Conservation (phyloP, 2,888 invertebrate species). For the Machimus atricapillus region DNA sequence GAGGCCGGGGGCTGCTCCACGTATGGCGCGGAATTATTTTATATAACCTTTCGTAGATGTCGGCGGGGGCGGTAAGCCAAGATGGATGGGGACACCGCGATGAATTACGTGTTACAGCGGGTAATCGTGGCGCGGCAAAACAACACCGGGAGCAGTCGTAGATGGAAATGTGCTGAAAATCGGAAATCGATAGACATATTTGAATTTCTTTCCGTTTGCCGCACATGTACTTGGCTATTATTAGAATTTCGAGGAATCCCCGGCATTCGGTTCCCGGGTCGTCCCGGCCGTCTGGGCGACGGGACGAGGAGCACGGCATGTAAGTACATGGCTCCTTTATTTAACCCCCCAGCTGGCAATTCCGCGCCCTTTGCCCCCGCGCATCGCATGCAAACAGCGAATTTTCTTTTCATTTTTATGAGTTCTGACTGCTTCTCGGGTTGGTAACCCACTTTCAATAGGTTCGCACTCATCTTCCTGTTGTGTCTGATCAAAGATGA, state of each 20-base stretch:
- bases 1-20: neutral
- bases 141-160: slow-evolving; percentile 14
- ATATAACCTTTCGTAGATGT: neutral
- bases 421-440: slow-evolving; percentile 26
- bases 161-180: slow-evolving; percentile 41
- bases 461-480: slow-evolving; percentile 31
- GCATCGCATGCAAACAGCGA: slow-evolving; percentile 26
- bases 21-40: neutral
- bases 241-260: slow-evolving; percentile 17
- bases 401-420: slow-evolving; percentile 38
- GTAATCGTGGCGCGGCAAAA: slow-evolving; percentile 4
- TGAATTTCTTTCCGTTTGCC: slow-evolving; percentile 31
- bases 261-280: neutral
- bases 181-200: slow-evolving; percentile 43
- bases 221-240: slow-evolving; percentile 21
- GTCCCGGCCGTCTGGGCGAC: neutral
- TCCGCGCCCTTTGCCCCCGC: neutral
- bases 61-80: neutral
- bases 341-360: neutral
- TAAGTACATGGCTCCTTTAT: slow-evolving; percentile 16
- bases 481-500: slow-evolving; percentile 36
- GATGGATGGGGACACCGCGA: slow-evolving; percentile 18
- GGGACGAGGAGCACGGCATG: neutral
- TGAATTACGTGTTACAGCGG: slow-evolving; percentile 10
- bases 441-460: slow-evolving; percentile 26